phyloP scores from a whole-genome alignment of 2,113 vertebrate species.

The Cisticola juncidis region DNA sequence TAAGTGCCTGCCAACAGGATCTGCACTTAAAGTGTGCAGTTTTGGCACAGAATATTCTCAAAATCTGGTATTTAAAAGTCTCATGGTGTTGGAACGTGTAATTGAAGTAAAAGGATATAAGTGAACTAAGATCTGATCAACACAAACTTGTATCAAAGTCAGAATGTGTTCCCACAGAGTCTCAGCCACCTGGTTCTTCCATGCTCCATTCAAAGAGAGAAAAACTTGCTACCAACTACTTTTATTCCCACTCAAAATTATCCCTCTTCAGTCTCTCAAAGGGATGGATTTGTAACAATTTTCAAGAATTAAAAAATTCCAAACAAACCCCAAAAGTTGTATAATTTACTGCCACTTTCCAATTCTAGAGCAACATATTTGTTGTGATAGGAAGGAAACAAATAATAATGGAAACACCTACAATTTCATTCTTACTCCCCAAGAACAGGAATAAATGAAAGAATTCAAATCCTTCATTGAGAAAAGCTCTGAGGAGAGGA shows the following conservation, averaged over 20 bases:
- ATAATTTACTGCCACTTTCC: neutral
- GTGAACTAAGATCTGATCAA: slow-evolving; percentile 5
- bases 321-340: neutral
- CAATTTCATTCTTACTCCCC: accelerated
- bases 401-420: neutral
- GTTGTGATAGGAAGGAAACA: neutral
- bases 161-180: neutral
- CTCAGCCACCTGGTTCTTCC: neutral
- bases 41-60: slow-evolving; percentile 33
- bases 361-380: neutral
- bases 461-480: neutral
- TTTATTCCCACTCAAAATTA: neutral
- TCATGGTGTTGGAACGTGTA: neutral
- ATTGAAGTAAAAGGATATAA: slow-evolving; percentile 32
- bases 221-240: neutral
- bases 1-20: slow-evolving; percentile 30
- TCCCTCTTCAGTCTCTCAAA: neutral
- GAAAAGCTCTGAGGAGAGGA: neutral
- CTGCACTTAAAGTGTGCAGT: neutral
- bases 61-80: slow-evolving; percentile 41
- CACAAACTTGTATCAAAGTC: neutral
- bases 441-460: neutral
- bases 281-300: neutral
- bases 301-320: neutral
- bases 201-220: neutral